Conservation (phyloP, 2,797 vertebrate genomes). For the Potorous gilbertii region DNA sequence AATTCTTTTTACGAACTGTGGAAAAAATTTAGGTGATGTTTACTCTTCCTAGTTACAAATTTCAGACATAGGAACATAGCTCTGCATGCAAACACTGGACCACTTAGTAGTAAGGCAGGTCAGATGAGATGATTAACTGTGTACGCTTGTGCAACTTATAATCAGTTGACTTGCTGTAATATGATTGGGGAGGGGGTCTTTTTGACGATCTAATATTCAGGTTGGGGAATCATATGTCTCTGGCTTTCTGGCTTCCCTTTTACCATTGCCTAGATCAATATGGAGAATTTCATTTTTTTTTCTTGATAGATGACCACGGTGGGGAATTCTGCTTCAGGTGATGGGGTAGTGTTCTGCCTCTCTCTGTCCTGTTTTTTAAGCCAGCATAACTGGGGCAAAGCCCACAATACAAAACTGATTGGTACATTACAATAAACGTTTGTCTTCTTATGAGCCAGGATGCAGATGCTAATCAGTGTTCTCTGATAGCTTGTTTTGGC, state of each 20-base stretch:
- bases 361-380: slow-evolving; percentile 65
- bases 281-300: background rate
- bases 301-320: slow-evolving; percentile 25
- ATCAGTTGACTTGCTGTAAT: background rate
- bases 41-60: slow-evolving; percentile 38
- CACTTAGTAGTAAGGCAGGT: background rate
- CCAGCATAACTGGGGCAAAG: slow-evolving; percentile 54
- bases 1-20: slow-evolving; percentile 4
- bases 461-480: slow-evolving; percentile 57
- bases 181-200: background rate
- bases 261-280: slow-evolving; percentile 16
- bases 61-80: slow-evolving; percentile 15
- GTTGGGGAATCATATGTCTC: background rate
- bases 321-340: slow-evolving; percentile 60
- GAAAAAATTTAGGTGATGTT: slow-evolving; percentile 62
- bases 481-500: slow-evolving; percentile 79
- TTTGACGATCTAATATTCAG: background rate
- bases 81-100: background rate
- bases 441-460: slow-evolving; percentile 68
- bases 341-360: slow-evolving; percentile 14
- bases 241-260: slow-evolving; percentile 17
- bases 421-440: slow-evolving; percentile 58
- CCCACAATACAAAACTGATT: slow-evolving; percentile 60
- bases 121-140: background rate
- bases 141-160: background rate